Conservation (phyloP, 1,140 invertebrate species). For the Leptopilina clavipes region DNA sequence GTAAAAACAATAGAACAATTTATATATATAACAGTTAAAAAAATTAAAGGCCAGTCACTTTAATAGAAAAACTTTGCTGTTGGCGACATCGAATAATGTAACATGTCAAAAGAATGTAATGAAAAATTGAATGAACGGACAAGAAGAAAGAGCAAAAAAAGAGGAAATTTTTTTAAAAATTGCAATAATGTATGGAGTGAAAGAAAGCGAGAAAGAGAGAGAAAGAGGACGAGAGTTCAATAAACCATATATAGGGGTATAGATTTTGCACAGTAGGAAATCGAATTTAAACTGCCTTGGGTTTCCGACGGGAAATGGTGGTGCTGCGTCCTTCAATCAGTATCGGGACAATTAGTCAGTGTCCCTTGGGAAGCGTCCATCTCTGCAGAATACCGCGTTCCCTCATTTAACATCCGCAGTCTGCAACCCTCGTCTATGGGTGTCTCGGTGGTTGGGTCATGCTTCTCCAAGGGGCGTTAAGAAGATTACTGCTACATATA, state of each 20-base stretch:
- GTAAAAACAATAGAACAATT: no score
- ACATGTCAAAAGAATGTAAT: no score
- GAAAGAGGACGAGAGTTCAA: not conserved
- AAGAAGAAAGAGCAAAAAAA: no score
- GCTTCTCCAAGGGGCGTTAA: not conserved
- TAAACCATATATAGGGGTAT: not conserved
- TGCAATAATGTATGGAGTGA: not conserved
- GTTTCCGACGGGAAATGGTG: slow-evolving; percentile 51
- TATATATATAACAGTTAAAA: no score
- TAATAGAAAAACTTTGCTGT: no score
- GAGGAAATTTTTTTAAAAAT: no score
- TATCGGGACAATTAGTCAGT: slow-evolving; percentile 60
- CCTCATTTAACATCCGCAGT: slow-evolving; percentile 49
- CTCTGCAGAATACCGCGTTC: slow-evolving; percentile 37
- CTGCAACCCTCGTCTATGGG: slow-evolving; percentile 15
- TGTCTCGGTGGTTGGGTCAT: slow-evolving; percentile 8
- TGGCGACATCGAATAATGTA: no score
- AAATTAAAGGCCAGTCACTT: no score
- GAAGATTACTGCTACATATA: slow-evolving; percentile 1
- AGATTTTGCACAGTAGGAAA: slow-evolving; percentile 51
- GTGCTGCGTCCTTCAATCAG: slow-evolving; percentile 56
- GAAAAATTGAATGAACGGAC: no score
- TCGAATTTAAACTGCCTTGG: slow-evolving; percentile 55
- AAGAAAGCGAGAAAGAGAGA: not conserved
- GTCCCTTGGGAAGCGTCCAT: slow-evolving; percentile 43